Evolutionary conservation across 2,113 vertebrate genomes (phyloP), one percentile per base, ranked within the genome.

Genomic region (Clarias gariepinus): DNA sequence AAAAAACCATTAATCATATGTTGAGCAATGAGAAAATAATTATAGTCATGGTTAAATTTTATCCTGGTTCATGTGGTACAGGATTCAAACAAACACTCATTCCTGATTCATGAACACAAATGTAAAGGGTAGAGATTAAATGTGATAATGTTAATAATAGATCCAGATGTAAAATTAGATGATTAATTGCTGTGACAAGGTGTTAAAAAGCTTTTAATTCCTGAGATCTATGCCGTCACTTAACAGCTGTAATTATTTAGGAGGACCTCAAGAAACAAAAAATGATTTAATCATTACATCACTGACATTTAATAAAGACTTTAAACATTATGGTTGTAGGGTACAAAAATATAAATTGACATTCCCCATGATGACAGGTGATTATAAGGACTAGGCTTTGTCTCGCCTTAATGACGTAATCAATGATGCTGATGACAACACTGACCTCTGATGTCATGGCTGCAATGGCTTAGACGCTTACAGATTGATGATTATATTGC

Each of bases 1-100:
- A 76, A 88, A 85, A 86, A 88, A 86, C 74, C 89, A 90, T 90
- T 86, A 84, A 88, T 90, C 89, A 90, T 84, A 81, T 25, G 30
- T 76, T 77, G 81, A 53, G 28, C 61, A 79, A 84, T 77, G 68
- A 88, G 87, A 58, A 88, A 87, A 88, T 90, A 90, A 86, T 88
- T 88, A 85, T 28, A 88, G 84, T 68, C 33, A 55, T 84, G 84
- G 66, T 80, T 63, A 77, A 60, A 69, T 88, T 88, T 88, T 15
- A 60, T 47, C 41, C 55, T 7, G 15, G 80, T 83, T 86, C 83
- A 86, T 88, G 87, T 84, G 89, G 89, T 90, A 77, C 36, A n/a
- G 60, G 69, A 84, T 85, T 83, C 30, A 81, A 64, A 85, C 57
- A 55, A 73, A 87, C 89, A 81, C 76, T 83, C 83, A 89, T 61